Evolutionary conservation across 2,113 vertebrate species (phyloP).

Genomic region (Gila orcuttii): DNA sequence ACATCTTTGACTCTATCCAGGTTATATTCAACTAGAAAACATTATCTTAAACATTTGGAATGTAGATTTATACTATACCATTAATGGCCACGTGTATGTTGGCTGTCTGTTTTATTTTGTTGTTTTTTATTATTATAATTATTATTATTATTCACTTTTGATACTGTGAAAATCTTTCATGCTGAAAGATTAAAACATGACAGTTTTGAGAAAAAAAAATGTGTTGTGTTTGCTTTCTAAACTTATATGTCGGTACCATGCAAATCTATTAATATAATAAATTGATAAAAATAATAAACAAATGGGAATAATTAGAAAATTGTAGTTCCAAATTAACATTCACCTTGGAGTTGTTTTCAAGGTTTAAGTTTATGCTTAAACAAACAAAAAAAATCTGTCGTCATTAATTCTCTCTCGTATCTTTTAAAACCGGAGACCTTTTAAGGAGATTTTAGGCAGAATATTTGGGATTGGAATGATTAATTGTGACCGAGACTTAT

Average conservation of each 20-base stretch:
- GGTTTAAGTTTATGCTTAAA: too few relatives aligned
- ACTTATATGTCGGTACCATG: background rate
- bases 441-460: background rate
- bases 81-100: slow-evolving; percentile 79
- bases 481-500: background rate
- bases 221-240: slow-evolving; percentile 72
- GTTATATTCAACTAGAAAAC: slow-evolving; percentile 78
- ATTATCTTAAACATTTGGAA: slow-evolving; percentile 79
- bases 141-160: slow-evolving; percentile 85
- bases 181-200: slow-evolving; percentile 89
- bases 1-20: slow-evolving; percentile 82
- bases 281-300: too few relatives aligned
- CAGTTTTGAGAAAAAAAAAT: slow-evolving; percentile 82
- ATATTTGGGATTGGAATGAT: background rate
- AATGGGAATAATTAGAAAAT: too few relatives aligned
- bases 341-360: too few relatives aligned
- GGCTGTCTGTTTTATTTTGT: slow-evolving; percentile 73
- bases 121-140: slow-evolving; percentile 51
- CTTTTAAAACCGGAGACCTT: background rate
- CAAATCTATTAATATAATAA: background rate
- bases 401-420: background rate
- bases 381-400: too few relatives aligned
- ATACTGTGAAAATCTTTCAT: slow-evolving; percentile 96
- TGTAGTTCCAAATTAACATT: too few relatives aligned
- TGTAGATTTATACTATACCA: slow-evolving; percentile 85